These are phyloP conservation scores for Heteractis magnifica DNA, from an alignment of 92 coral and sea anemone genomes.

Conservation along the genomic window DNA sequence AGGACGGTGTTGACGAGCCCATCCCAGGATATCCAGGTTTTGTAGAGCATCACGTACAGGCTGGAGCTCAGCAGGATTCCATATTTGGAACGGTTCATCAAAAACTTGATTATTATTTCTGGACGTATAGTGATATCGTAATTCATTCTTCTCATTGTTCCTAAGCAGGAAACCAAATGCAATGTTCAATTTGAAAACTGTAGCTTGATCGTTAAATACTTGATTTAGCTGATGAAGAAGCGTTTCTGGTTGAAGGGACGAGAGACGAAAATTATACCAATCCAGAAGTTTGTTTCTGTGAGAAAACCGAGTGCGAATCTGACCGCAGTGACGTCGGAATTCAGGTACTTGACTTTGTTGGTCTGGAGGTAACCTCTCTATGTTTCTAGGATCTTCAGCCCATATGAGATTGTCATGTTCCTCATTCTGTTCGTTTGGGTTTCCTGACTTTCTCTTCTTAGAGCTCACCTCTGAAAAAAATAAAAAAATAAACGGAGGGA, in stretches of 20 bases:
- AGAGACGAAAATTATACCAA: conserved; percentile 50
- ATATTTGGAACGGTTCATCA: not conserved
- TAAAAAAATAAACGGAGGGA: too few relatives aligned
- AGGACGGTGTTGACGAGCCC: conserved; percentile 2
- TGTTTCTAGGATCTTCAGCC: conserved; percentile 26
- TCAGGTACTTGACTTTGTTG: not conserved
- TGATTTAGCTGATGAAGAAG: too few relatives aligned
- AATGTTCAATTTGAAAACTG: not conserved
- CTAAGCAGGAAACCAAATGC: conserved; percentile 12
- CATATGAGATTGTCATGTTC: conserved; percentile 10
- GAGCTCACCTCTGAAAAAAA: too few relatives aligned
- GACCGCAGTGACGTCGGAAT: conserved; percentile 42
- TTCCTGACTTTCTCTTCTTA: too few relatives aligned
- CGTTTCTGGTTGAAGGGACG: conserved; percentile 7
- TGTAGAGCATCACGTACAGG: not conserved
- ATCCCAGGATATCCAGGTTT: conserved; percentile 21
- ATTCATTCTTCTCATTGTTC: not conserved
- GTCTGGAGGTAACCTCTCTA: conserved; percentile 4
- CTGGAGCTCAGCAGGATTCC: not conserved
- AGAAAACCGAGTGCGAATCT: conserved; percentile 42
- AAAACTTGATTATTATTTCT: not conserved
- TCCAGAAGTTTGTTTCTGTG: conserved; percentile 43
- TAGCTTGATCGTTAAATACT: conserved; percentile 12
- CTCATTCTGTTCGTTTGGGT: too few relatives aligned
- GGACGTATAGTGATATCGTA: not conserved